phyloP scores from a whole-genome alignment of 2,113 vertebrate species.

The Canis aureus region DNA sequence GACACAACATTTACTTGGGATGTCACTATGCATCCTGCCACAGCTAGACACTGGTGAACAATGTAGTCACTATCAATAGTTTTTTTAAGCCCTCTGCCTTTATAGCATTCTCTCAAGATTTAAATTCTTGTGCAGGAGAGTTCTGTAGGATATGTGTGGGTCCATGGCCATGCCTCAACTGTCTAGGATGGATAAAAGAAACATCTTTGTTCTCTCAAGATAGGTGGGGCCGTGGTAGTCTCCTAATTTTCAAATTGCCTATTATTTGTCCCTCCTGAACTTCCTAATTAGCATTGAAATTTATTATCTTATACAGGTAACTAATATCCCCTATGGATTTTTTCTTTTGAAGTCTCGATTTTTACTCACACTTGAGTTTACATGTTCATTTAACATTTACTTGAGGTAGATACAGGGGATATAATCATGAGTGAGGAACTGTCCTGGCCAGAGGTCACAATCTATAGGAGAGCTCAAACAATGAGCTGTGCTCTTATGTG shows the following conservation, averaged over 20 bases:
- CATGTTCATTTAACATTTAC: neutral
- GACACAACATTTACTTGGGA: neutral
- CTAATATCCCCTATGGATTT: neutral
- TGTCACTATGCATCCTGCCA: neutral
- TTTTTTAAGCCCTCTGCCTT: neutral
- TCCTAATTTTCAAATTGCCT: neutral
- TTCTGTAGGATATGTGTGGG: fast-evolving
- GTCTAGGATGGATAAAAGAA: neutral
- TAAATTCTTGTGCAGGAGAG: neutral
- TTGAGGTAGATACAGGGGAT: neutral
- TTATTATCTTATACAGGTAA: neutral
- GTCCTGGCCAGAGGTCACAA: neutral
- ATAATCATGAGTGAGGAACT: neutral
- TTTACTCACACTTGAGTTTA: neutral
- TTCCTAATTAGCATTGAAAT: neutral
- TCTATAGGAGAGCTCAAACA: neutral
- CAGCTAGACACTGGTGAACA: too few relatives aligned
- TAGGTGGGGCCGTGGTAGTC: fast-evolving
- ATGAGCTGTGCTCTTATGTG: neutral
- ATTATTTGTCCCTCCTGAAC: neutral
- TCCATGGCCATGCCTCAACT: neutral
- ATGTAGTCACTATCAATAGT: neutral
- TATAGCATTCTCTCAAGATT: neutral
- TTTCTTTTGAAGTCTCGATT: neutral
- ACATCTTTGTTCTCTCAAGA: neutral